phyloP scores from a whole-genome alignment of 2,113 vertebrate species.

The Notothenia rossii region DNA sequence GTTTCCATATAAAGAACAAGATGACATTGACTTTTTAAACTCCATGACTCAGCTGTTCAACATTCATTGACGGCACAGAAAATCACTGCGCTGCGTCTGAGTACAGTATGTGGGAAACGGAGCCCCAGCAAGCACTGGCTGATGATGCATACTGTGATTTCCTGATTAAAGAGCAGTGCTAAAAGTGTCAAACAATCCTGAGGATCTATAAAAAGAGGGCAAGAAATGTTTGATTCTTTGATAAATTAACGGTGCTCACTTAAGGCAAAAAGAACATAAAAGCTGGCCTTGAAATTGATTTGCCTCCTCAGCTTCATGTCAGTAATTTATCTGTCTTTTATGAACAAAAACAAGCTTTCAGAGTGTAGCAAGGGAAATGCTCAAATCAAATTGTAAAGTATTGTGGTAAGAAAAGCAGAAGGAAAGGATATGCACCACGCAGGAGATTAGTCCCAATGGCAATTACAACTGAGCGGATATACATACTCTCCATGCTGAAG shows the following conservation, averaged over 20 bases:
- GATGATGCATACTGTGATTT: background rate
- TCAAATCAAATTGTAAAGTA: background rate
- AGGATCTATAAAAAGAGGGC: background rate
- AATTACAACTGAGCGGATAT: background rate
- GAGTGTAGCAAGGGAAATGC: background rate
- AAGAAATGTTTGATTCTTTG: background rate
- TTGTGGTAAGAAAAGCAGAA: background rate
- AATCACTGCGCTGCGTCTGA: constrained; percentile 4
- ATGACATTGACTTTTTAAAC: constrained; percentile 8
- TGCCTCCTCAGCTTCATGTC: background rate
- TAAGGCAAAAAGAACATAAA: background rate
- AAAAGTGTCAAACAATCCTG: constrained; percentile 9
- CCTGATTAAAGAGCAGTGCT: constrained; percentile 20
- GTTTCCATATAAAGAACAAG: constrained; percentile 18
- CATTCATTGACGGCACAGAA: constrained; percentile 4
- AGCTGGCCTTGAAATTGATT: background rate
- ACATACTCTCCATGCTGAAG: background rate
- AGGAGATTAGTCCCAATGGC: background rate
- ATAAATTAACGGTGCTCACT: background rate
- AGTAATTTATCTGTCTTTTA: background rate
- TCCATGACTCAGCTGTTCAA: constrained; percentile 27
- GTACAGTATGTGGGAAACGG: background rate
- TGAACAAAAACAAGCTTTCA: background rate
- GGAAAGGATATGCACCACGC: background rate
- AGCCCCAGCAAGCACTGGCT: background rate